Percentiles rank a stretch among this genome's conserved stretches.
Conservation (phyloP, 2,888 invertebrate species). For the Choristoneura rosaceana region DNA sequence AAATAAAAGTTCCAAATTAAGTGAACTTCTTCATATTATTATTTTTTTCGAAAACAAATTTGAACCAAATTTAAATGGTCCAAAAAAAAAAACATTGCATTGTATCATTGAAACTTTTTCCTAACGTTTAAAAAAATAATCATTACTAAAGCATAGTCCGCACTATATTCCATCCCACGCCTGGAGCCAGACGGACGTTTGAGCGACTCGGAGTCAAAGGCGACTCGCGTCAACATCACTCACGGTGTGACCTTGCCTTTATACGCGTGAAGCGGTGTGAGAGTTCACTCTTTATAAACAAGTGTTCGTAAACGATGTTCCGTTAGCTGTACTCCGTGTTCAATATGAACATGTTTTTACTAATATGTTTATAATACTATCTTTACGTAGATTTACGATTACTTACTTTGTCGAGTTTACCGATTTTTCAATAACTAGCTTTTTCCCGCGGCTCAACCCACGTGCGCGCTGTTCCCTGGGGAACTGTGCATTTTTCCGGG, state of each 20-base stretch:
- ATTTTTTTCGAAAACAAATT: too few species aligned
- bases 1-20: too few species aligned
- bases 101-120: too few species aligned
- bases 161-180: slow-evolving; percentile 66
- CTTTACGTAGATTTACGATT: not conserved
- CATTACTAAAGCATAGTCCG: slow-evolving; percentile 37
- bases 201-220: slow-evolving; percentile 81
- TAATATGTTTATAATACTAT: not conserved
- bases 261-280: slow-evolving; percentile 54
- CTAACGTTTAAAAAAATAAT: not conserved
- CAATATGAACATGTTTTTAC: slow-evolving; percentile 12
- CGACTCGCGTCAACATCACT: slow-evolving; percentile 78
- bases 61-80: too few species aligned
- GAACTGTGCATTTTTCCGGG: too few species aligned
- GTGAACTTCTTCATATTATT: too few species aligned
- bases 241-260: slow-evolving; percentile 75
- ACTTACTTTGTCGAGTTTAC: too few species aligned
- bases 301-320: slow-evolving; percentile 43
- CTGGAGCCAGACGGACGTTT: slow-evolving; percentile 66
- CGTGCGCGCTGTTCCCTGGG: too few species aligned
- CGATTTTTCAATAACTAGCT: too few species aligned
- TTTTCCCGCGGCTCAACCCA: too few species aligned
- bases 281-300: slow-evolving; percentile 50
- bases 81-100: too few species aligned
- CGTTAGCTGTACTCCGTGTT: slow-evolving; percentile 19